Conservation (phyloP, 2,888 invertebrate genomes). For the Petrolisthes manimaculis region DNA sequence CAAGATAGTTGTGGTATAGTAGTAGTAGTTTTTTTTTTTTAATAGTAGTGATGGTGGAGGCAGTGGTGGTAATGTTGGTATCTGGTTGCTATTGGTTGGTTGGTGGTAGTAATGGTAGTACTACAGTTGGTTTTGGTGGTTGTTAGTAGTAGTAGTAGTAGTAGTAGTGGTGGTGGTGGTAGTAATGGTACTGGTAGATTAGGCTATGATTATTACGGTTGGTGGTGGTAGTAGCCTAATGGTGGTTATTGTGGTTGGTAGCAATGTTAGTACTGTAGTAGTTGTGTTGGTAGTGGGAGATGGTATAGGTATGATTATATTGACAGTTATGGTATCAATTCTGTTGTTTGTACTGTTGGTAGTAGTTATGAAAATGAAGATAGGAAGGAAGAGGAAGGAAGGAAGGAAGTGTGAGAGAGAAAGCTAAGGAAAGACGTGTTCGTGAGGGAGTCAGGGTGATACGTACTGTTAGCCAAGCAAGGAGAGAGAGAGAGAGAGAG, state of each 20-base stretch:
- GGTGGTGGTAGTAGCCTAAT: constrained; percentile 4
- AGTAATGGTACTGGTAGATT: background rate
- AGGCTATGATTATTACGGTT: background rate
- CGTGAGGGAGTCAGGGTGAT: background rate
- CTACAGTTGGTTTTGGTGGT: background rate
- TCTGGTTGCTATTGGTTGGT: background rate
- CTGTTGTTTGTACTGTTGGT: background rate
- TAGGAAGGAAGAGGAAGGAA: background rate
- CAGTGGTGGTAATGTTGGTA: too few species aligned
- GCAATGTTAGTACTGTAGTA: background rate
- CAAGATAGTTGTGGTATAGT: too few species aligned
- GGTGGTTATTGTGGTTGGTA: background rate
- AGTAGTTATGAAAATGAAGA: background rate
- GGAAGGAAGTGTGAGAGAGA: background rate
- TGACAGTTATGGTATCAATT: background rate
- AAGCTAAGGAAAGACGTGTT: background rate
- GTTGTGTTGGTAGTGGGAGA: too few species aligned
- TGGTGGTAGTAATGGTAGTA: background rate
- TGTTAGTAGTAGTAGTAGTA: background rate
- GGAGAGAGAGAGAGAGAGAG: constrained; percentile 26
- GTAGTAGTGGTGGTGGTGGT: constrained; percentile 2
- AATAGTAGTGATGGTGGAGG: too few species aligned
- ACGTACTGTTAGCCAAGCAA: background rate
- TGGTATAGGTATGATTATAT: too few species aligned
- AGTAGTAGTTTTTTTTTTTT: too few species aligned